Evolutionary conservation across 1,140 invertebrate species (phyloP), one percentile per base, ranked within the genome.

Genomic region (Aphelenchoides besseyi): DNA sequence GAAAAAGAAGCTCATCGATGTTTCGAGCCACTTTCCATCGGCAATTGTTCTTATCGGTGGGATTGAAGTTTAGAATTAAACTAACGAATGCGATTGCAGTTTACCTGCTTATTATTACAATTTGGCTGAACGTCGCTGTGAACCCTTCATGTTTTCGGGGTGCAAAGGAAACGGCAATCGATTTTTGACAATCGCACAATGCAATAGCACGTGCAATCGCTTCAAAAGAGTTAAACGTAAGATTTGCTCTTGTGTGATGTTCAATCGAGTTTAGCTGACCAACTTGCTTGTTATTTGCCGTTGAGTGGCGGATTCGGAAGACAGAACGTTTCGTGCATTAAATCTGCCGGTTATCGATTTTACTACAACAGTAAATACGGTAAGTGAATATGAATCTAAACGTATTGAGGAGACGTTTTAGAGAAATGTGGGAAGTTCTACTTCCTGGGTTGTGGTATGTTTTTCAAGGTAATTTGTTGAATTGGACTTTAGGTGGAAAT

Each of bases 391-490:
- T 30, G 30, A 61, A 16, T 59, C 8, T 9, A 59, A 18, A 59
- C 8, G 57, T 48, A 2, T 30, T 57, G 26, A 71, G 26, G 12
- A n/a, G 2, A 0, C n/a, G 8, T 64, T 80, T 36, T 36, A 78
- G 78, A 67, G 16, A 66, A 70, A 66, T 80, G 79, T 33, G 71
- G 72, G n/a, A 68, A 79, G n/a, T 80, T 81, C 55, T 81, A 80
- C 80, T 81, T 61, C 67, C 67, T 82, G 59, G 79, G 79, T 8
- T 81, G 79, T 69, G 79, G 79, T n/a, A n/a, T n/a, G n/a, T n/a
- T n/a, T n/a, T n/a, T n/a, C n/a, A n/a, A n/a, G n/a, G n/a, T n/a
- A n/a, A n/a, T n/a, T n/a, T n/a, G n/a, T n/a, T n/a, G n/a, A n/a
- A n/a, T n/a, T n/a, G n/a, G n/a, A n/a, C n/a, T n/a, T n/a, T n/a